Base-by-base conservation (phyloP, 1,140 invertebrate genomes). In the Eriocheir sinensis region DNA sequence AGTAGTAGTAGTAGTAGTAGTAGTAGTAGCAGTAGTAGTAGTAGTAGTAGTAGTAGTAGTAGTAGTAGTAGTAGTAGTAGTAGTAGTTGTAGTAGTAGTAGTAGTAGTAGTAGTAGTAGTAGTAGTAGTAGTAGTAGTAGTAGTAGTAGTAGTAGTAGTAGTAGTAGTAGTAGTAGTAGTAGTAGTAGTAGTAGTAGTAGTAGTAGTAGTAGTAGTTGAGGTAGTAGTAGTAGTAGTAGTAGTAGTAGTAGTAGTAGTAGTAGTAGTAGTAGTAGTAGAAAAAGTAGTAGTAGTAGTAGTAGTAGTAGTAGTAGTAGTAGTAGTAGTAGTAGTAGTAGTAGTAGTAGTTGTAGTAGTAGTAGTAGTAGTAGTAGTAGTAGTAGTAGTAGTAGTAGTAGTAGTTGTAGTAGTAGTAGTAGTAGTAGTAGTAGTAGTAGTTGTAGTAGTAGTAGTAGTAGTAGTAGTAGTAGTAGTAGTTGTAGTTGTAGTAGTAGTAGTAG, bases 371-470 rank as follows among this genome's bases (percentile, higher is more conserved):
- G 53, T 60, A 21, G 53, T 21, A 21, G 17, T 60, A 21, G 17
- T 60, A 27, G 17, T 60, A 21, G 17, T 60, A 21, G 8, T 21
- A 27, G 53, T 60, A 21, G 17, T 60, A 27, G 60, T 72, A n/a
- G 21, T 72, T 21, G 27, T 72, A n/a, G 21, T n/a, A n/a, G 21
- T 3, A 72, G 21, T 60, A 32, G 40, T n/a, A 44, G 88, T 90
- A n/a, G 88, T 48, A 48, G 48, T 60, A 48, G 21, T 48, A n/a
- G 88, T 60, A 48, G 88, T 85, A 36, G 83, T 85, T 3, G 83
- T 85, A 36, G 83, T 85, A 36, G 83, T 85, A 48, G 40, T 44
- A 32, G 88, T 60, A 48, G 48, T 90, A n/a, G 88, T 60, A 36
- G 83, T n/a, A 36, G 83, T n/a, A 36, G 88, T 60, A 36, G 83